Conservation (phyloP, 2,797 vertebrate genomes). For the Phoeniculus purpureus region DNA sequence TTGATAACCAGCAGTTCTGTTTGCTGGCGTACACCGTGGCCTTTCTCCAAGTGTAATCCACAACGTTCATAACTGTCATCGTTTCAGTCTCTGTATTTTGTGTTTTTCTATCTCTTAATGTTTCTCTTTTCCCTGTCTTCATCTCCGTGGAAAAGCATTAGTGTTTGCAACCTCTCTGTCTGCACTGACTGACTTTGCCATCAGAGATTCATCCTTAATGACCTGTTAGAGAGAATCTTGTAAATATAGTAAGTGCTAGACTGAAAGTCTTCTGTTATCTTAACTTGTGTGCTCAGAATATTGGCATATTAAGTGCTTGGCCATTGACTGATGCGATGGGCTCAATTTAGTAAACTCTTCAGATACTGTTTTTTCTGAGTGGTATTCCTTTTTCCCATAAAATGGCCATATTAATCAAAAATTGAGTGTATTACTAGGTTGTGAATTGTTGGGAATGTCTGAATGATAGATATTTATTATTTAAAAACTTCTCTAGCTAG, state of each 20-base stretch:
- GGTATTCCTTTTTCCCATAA: background rate
- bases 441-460: background rate
- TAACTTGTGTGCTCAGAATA: conserved; percentile 33
- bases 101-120: conserved; percentile 38
- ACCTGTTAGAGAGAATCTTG: conserved; percentile 43
- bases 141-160: conserved; percentile 3
- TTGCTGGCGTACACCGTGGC: background rate
- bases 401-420: background rate
- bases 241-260: conserved; percentile 41
- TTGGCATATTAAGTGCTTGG: conserved; percentile 49
- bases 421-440: background rate
- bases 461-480: background rate
- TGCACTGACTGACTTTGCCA: conserved; percentile 25
- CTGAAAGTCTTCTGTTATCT: conserved; percentile 48
- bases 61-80: conserved; percentile 18
- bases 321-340: background rate
- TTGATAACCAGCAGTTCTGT: conserved; percentile 20
- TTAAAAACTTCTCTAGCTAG: background rate
- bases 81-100: conserved; percentile 12
- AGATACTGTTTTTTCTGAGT: background rate
- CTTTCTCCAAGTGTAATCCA: conserved; percentile 18
- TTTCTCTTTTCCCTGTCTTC: conserved; percentile 29
- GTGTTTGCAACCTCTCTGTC: conserved; percentile 46
- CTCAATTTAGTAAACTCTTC: background rate
- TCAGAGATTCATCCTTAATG: conserved; percentile 36